Conservation (phyloP, 2,888 invertebrate species). For the Machimus rusticus region DNA sequence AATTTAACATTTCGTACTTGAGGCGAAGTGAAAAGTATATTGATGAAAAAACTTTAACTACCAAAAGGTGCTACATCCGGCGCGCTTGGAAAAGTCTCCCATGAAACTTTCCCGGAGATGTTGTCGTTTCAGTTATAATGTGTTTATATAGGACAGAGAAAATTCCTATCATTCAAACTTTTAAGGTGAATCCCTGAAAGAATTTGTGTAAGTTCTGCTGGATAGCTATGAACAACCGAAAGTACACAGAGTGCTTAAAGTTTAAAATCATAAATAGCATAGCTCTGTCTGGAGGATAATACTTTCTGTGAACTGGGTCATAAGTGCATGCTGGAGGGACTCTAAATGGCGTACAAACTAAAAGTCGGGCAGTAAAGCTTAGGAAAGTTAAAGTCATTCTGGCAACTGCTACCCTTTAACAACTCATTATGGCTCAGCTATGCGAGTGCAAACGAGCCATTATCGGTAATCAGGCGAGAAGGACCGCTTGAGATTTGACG, state of each 20-base stretch:
- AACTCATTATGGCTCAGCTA: background rate
- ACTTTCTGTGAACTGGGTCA: background rate
- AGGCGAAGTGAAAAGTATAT: background rate
- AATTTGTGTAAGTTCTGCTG: background rate
- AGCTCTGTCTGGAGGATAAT: background rate
- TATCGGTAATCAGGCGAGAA: background rate
- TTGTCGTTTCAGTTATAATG: background rate
- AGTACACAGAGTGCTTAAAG: background rate
- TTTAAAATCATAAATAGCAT: background rate
- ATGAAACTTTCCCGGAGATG: background rate
- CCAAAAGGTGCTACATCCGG: background rate
- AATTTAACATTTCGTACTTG: background rate
- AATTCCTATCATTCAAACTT: background rate
- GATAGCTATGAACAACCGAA: background rate
- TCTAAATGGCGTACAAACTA: background rate
- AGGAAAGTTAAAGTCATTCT: background rate
- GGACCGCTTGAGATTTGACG: background rate
- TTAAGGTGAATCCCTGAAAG: background rate
- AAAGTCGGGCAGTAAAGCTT: background rate
- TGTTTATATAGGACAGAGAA: background rate
- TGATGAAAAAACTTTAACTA: background rate
- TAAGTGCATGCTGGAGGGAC: background rate
- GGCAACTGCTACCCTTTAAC: background rate
- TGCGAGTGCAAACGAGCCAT: background rate
- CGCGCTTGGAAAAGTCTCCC: background rate